A percentile compares a stretch with the other conserved stretches of the same genome.
phyloP scores from a whole-genome alignment of 2,113 vertebrate species.

The Misgurnus mizolepis region DNA sequence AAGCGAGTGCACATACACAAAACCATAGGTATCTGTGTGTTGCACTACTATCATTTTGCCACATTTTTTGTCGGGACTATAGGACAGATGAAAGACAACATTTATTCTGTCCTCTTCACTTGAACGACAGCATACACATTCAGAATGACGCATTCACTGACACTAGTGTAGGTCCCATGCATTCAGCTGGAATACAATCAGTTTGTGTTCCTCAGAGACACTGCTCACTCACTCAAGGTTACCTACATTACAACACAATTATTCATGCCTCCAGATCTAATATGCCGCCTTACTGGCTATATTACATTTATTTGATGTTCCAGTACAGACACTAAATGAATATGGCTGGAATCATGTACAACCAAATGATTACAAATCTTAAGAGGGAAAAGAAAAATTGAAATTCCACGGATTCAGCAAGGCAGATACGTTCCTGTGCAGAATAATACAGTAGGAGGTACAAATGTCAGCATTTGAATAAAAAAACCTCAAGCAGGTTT shows the following conservation, averaged over 20 bases:
- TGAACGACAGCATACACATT: neutral
- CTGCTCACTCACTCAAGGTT: constrained; percentile 21
- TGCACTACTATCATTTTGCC: neutral
- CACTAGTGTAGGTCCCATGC: neutral
- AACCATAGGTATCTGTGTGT: neutral
- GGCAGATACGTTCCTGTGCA: constrained; percentile 28
- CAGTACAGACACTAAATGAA: constrained; percentile 7
- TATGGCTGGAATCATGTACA: constrained; percentile 6
- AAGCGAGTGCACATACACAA: neutral
- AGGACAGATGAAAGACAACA: constrained; percentile 17
- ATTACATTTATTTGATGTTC: constrained; percentile 37
- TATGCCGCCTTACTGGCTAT: constrained; percentile 6
- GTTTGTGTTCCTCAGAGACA: constrained; percentile 3
- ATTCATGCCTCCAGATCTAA: neutral
- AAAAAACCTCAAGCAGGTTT: too few relatives aligned
- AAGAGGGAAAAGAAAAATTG: constrained; percentile 28
- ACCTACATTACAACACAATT: constrained; percentile 13
- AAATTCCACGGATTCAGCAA: constrained; percentile 39
- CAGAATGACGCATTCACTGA: neutral
- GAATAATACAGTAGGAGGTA: neutral
- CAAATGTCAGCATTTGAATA: too few relatives aligned
- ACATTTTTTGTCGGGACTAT: neutral
- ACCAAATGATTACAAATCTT: constrained; percentile 40
- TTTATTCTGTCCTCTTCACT: neutral
- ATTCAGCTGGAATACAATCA: constrained; percentile 9